Percentiles rank a stretch among this genome's conserved stretches.
Evolutionary conservation across 2,797 vertebrate species (phyloP).

Genomic region (Toxotes lorentzi): DNA sequence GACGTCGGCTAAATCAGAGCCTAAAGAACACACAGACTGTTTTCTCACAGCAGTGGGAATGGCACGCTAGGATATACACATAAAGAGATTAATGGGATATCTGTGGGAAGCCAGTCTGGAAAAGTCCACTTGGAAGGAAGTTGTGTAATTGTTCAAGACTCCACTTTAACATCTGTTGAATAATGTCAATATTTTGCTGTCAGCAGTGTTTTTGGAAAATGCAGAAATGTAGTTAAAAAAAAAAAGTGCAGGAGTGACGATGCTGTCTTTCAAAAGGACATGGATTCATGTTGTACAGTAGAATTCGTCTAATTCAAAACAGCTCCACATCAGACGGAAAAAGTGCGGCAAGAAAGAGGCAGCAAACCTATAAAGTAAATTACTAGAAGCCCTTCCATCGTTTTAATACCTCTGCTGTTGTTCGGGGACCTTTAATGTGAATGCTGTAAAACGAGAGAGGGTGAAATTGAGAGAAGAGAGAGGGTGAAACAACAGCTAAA

Average conservation of each 20-base stretch:
- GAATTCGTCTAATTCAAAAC: conserved; percentile 54
- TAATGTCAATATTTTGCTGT: conserved; percentile 33
- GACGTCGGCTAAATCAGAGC: conserved; percentile 79
- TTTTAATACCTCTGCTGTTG: conserved; percentile 68
- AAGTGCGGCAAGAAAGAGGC: conserved; percentile 39
- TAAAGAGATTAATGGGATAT: conserved; percentile 65
- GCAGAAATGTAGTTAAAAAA: background rate
- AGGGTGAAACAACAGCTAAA: conserved; percentile 51
- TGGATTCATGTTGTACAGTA: background rate
- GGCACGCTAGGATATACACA: conserved; percentile 55
- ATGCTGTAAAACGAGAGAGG: conserved; percentile 64
- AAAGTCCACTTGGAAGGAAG: conserved; percentile 58
- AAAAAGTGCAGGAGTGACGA: background rate
- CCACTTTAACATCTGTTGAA: conserved; percentile 40
- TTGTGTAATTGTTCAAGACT: conserved; percentile 36
- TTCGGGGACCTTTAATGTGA: conserved; percentile 70
- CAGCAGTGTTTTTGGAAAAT: conserved; percentile 10
- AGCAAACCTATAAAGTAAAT: conserved; percentile 69
- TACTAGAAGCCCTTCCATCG: conserved; percentile 61
- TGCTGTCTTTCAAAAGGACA: conserved; percentile 14
- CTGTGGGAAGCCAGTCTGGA: conserved; percentile 75
- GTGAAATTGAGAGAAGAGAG: conserved; percentile 50
- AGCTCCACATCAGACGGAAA: conserved; percentile 61
- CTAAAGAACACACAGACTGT: conserved; percentile 82
- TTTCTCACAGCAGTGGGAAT: conserved; percentile 71